Conservation (phyloP, 2,888 invertebrate species). For the Vesta saturnalis region DNA sequence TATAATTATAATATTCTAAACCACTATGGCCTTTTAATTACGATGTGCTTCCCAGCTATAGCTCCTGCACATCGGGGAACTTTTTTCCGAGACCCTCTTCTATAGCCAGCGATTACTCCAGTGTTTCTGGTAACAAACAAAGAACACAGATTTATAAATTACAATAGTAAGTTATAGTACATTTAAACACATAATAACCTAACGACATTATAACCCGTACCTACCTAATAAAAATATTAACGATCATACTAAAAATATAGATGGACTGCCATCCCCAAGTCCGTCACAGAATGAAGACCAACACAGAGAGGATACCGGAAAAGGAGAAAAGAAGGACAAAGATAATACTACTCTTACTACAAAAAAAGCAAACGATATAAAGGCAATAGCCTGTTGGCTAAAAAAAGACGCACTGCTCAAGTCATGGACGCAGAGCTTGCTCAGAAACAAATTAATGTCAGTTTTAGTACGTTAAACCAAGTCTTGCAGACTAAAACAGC, state of each 20-base stretch:
- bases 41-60: conserved; percentile 46
- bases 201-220: not conserved
- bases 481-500: not conserved
- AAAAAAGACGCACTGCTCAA: not conserved
- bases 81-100: conserved; percentile 16
- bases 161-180: not conserved
- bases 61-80: conserved; percentile 42
- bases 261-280: not conserved
- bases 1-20: conserved; percentile 46
- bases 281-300: not conserved
- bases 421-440: not conserved
- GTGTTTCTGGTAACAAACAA: conserved; percentile 7
- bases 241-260: not conserved
- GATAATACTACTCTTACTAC: not conserved
- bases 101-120: conserved; percentile 9
- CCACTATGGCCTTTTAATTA: conserved; percentile 42
- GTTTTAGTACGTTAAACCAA: not conserved
- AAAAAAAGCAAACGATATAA: not conserved
- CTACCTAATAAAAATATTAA: too few species aligned
- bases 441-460: not conserved
- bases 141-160: not conserved
- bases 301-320: not conserved
- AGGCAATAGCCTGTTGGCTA: not conserved
- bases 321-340: not conserved
- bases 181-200: not conserved